Base-by-base conservation (phyloP, 1,140 invertebrate genomes). In the Bombus superbus region DNA sequence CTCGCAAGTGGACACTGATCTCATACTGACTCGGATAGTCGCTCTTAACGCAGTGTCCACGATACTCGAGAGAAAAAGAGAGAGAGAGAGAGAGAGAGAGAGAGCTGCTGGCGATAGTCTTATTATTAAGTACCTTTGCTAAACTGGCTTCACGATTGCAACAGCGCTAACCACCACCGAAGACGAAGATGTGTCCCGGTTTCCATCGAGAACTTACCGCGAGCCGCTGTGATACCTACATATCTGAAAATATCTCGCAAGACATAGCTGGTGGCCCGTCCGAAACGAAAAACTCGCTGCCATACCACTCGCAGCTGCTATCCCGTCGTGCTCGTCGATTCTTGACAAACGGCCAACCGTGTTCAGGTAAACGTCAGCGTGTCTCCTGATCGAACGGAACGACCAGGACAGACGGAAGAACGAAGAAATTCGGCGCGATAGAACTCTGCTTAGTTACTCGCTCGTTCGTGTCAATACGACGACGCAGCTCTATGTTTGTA, bases 171-270 rank as follows among this genome's bases (percentile, higher is more conserved):
- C 47, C 47, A 53, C 47, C 47, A 53, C 47, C 18, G 5, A 53
- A 53, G 47, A 53, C 47, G 25, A 28, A 62, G 59, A 10, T n/a
- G 28, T 77, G 81, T 77, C 73, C 81, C n/a, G 73, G 28, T 83
- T 81, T 76, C 57, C 81, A 64, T 68, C 42, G 81, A 9, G 64
- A 69, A 13, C 18, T 22, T 53, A 53, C 47, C 47, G 47, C 18
- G 47, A 53, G 47, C 47, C 47, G 6, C 47, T 53, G 18, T 22
- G 47, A 28, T 68, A n/a, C 40, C 32, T 18, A 75, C 81, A 25
- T 44, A 68, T 83, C 81, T 83, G 62, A 42, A 83, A 83, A 83
- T 83, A 77, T 77, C 81, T 57, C 11, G 35, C 35, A 47, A 66
- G 59, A 47, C 32, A 47, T 40, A 66, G 81, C 44, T 47, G 47